These are phyloP conservation scores for Poeciliopsis gracilis DNA, from an alignment of 2,797 vertebrate species.

Conservation along the genomic window DNA sequence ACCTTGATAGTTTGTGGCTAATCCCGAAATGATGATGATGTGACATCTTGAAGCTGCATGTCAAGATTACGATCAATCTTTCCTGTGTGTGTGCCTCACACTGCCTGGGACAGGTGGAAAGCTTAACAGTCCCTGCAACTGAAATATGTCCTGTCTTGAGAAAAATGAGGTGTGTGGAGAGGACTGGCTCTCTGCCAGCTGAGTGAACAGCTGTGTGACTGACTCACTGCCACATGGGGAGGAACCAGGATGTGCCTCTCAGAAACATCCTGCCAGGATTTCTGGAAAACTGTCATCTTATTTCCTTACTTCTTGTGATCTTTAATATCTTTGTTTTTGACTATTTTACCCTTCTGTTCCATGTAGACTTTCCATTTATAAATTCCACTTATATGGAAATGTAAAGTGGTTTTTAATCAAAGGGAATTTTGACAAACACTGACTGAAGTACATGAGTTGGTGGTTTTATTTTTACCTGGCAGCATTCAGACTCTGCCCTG, in stretches of 20 bases:
- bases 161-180: constrained; percentile 8
- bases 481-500: too few species aligned
- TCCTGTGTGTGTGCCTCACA: neutral
- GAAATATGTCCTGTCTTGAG: constrained; percentile 34
- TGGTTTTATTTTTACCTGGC: too few species aligned
- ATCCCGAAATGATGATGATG: neutral
- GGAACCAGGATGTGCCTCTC: constrained; percentile 15
- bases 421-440: too few species aligned
- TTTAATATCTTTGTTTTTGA: too few species aligned
- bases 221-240: constrained; percentile 33
- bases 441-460: too few species aligned
- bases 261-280: constrained; percentile 8
- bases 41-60: neutral
- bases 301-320: too few species aligned
- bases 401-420: too few species aligned
- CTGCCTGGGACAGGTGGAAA: neutral
- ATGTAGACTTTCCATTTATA: too few species aligned
- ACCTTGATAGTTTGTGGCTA: too few species aligned
- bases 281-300: constrained; percentile 3
- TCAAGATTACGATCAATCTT: neutral
- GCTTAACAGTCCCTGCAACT: constrained; percentile 5
- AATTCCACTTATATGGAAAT: too few species aligned
- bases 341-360: too few species aligned
- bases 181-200: neutral
- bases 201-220: constrained; percentile 56